These are phyloP conservation scores for Procavia capensis DNA, from an alignment of 2,113 vertebrate genomes.

Conservation along the genomic window DNA sequence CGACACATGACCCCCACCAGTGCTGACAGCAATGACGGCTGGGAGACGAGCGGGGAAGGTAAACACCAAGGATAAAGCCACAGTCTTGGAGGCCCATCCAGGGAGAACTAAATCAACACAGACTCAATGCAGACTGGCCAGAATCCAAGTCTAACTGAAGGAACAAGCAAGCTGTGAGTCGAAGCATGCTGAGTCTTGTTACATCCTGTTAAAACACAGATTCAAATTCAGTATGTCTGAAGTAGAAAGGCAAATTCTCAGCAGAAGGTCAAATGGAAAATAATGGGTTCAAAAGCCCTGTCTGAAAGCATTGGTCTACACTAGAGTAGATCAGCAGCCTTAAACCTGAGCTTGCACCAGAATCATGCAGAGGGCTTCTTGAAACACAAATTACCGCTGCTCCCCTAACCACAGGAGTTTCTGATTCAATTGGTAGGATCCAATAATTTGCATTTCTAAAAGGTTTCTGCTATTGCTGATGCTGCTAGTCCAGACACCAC, in stretches of 20 bases:
- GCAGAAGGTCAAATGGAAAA: too few relatives aligned
- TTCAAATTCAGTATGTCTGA: too few relatives aligned
- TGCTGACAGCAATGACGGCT: not conserved
- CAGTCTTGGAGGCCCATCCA: not conserved
- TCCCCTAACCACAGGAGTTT: not conserved
- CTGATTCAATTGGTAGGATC: not conserved
- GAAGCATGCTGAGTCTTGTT: not conserved
- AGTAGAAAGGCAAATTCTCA: too few relatives aligned
- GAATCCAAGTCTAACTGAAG: not conserved
- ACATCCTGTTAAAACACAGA: too few relatives aligned
- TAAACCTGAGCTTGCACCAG: not conserved
- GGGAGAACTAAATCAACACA: not conserved
- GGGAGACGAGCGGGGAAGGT: not conserved
- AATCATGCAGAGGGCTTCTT: not conserved
- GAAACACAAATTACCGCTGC: not conserved
- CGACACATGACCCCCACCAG: not conserved
- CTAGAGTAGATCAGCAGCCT: not conserved
- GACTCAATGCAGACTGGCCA: not conserved
- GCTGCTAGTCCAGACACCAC: not conserved
- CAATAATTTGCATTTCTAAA: not conserved
- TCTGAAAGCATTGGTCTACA: not conserved
- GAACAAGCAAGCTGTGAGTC: not conserved
- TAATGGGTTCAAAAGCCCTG: too few relatives aligned
- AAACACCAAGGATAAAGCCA: not conserved
- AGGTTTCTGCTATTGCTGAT: not conserved